phyloP scores from a whole-genome alignment of 1,140 invertebrate species.

The Probaryconus sp. region DNA sequence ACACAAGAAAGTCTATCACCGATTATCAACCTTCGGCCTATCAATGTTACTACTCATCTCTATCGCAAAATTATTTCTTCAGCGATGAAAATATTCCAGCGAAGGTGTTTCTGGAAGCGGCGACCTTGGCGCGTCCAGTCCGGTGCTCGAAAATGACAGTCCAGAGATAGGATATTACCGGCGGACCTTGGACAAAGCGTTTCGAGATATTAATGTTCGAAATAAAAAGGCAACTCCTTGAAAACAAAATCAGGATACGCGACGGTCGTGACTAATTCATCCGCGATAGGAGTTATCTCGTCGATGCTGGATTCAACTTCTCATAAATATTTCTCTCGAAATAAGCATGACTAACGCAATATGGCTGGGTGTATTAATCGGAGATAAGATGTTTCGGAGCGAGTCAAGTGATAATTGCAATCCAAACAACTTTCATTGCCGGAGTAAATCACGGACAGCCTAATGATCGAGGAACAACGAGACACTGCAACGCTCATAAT shows the following conservation, averaged over 20 bases:
- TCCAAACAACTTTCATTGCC: slow-evolving; percentile 9
- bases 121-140: slow-evolving; percentile 54
- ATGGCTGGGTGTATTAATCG: slow-evolving; percentile 46
- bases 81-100: slow-evolving; percentile 41
- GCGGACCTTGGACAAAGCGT: slow-evolving; percentile 59
- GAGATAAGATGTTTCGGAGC: slow-evolving; percentile 34
- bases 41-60: slow-evolving; percentile 53
- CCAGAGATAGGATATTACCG: slow-evolving; percentile 39
- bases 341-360: slow-evolving; percentile 62
- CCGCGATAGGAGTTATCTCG: slow-evolving; percentile 59
- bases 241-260: slow-evolving; percentile 59
- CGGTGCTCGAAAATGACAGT: slow-evolving; percentile 56
- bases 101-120: slow-evolving; percentile 58
- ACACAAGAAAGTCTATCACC: slow-evolving; percentile 31
- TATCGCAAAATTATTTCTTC: slow-evolving; percentile 58
- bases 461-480: background rate
- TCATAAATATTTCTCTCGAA: slow-evolving; percentile 61
- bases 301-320: slow-evolving; percentile 48
- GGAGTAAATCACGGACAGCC: background rate
- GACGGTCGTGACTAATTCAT: slow-evolving; percentile 59
- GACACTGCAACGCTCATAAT: background rate
- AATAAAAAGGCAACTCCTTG: slow-evolving; percentile 58
- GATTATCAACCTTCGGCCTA: slow-evolving; percentile 34
- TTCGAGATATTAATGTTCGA: slow-evolving; percentile 56
- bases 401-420: slow-evolving; percentile 46